Evolutionary conservation across 1,140 invertebrate species (phyloP), one percentile per base, ranked within the genome.

Genomic region (Scaptomyza pallida): DNA sequence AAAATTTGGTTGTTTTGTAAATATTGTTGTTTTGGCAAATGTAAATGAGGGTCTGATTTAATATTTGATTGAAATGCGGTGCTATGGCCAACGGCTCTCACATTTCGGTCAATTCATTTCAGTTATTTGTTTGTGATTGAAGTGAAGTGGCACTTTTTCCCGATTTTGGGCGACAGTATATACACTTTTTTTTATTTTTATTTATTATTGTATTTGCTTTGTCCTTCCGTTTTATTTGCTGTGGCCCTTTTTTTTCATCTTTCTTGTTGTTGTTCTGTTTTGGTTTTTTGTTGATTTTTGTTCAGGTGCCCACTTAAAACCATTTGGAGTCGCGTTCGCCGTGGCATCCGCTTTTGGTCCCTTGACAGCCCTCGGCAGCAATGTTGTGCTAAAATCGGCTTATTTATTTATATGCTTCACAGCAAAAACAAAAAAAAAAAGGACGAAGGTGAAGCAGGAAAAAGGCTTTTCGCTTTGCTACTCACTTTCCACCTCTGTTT

Each of bases 371-470:
- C 19, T 35, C 37, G 54, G 55, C 33, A 61, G 45, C 56, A 30
- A 68, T 52, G 61, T 75, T 67, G 57, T 71, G 57, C 52, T 56
- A 64, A 71, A 86, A 86, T 75, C 82, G 82, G 70, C 72, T 86
- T 88, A 86, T 82, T 88, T 86, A 78, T 88, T 85, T 88, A 77
- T 82, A 64, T 81, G 61, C 54, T 44, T 23, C 30, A n/a, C n/a
- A n/a, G n/a, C n/a, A n/a, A n/a, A n/a, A 4, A 2, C 2, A 2
- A 21, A 6, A 30, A 30, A 33, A 62, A 69, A 56, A 47, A 44
- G 44, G 45, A 19, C 33, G 37, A 60, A 67, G 62, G 65, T 57
- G 54, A 47, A 43, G 17, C 48, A 65, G 47, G 62, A 60, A 55
- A 76, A 73, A 62, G 75, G 61, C 60, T 68, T 77, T 77, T 61